Base-by-base conservation (phyloP, 2,797 vertebrate genomes). In the Telmatherina bonti region DNA sequence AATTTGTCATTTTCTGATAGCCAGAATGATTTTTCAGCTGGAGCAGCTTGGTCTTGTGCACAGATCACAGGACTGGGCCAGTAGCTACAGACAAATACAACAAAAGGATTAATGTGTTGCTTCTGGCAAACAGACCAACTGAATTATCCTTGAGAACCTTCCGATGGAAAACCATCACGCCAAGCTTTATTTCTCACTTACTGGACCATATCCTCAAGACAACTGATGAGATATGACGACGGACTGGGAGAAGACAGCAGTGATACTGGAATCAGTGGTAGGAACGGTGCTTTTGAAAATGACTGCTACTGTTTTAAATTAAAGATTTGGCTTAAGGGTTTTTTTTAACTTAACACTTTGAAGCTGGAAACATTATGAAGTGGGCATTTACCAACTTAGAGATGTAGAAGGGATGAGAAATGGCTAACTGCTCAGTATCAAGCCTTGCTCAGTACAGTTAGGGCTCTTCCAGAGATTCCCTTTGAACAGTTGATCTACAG, bases 91-190 rank as follows among this genome's bases (percentile, higher is more conserved):
- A 87, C 70, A 70, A 76, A 78, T 54, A 59, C 78, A 63, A 52
- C 62, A 59, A 47, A 78, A 80, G 63, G 54, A 82, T 64, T 38
- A 77, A 84, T 84, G 60, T 78, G 68, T 86, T 71, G 78, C 83
- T 83, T 83, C 62, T 47, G 76, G 85, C 76, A 67, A 51, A 60
- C 30, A 36, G 43, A 79, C 57, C 52, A 59, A 77, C 60, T 72
- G 72, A 85, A 79, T 83, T 73, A 80, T 81, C 75, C 67, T 78
- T 57, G 62, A 78, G 63, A 72, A 67, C 49, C 49, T 38, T 75
- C 56, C 72, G 49, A 51, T 35, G 27, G 62, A 82, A 82, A 76
- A 79, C 75, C 63, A 62, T 80, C 76, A 59, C 67, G 57, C 47
- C 16, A 60, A 78, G 64, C 62, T 67, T 79, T 33, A 62, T 68